Evolutionary conservation across 2,888 invertebrate genomes (phyloP).

Genomic region (Machimus atricapillus): DNA sequence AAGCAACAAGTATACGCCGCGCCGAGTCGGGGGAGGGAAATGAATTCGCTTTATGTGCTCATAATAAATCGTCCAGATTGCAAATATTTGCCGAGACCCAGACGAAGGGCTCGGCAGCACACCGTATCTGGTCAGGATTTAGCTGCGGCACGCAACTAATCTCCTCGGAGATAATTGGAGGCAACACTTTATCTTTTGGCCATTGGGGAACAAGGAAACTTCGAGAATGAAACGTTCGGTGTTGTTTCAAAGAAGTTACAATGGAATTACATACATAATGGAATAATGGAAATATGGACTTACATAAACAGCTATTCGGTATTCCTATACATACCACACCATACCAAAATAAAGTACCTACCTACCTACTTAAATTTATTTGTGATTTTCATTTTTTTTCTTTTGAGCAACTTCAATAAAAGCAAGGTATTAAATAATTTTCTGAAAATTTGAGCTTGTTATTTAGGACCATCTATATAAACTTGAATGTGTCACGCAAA

Average conservation of each 20-base stretch:
- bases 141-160: not conserved
- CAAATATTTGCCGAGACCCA: not conserved
- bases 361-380: no score
- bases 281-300: no score
- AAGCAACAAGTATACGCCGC: conserved; percentile 21
- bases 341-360: no score
- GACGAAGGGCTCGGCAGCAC: not conserved
- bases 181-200: not conserved
- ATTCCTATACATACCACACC: no score
- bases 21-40: not conserved
- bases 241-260: not conserved
- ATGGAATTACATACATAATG: not conserved
- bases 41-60: conserved; percentile 1
- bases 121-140: not conserved
- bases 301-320: not conserved
- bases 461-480: no score
- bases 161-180: not conserved
- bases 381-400: no score
- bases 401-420: no score
- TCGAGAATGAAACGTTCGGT: not conserved
- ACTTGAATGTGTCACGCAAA: no score
- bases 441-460: no score
- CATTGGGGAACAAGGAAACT: not conserved
- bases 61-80: conserved; percentile 2
- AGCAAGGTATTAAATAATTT: no score